phyloP scores from a whole-genome alignment of 2,888 invertebrate genomes.

The Hybos culiciformis region DNA sequence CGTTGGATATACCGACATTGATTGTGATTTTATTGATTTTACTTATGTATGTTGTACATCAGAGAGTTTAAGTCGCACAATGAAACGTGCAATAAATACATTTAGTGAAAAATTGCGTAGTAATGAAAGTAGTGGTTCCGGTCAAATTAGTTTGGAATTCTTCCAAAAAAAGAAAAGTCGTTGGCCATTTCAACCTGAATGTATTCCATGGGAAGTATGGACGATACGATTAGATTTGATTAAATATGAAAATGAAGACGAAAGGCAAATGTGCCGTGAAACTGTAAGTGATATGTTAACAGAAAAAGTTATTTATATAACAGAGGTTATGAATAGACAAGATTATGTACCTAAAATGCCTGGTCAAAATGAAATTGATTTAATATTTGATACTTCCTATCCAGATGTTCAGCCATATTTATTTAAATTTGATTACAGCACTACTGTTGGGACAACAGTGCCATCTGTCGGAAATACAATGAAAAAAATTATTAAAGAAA shows the following conservation, averaged over 20 bases:
- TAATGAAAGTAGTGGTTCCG: slow-evolving; percentile 56
- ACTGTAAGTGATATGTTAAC: slow-evolving; percentile 75
- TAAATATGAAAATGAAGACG: slow-evolving; percentile 71
- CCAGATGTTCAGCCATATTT: slow-evolving; percentile 93
- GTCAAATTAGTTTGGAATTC: slow-evolving; percentile 88
- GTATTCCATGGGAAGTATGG: slow-evolving; percentile 98
- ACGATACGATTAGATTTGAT: slow-evolving; percentile 83
- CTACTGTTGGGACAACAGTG: slow-evolving; percentile 62
- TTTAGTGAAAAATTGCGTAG: slow-evolving; percentile 67
- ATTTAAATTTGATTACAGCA: slow-evolving; percentile 78
- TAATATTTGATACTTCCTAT: slow-evolving; percentile 88
- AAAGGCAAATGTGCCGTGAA: slow-evolving; percentile 75
- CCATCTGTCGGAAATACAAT: slow-evolving; percentile 77
- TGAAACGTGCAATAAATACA: slow-evolving; percentile 60
- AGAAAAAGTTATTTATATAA: slow-evolving; percentile 88
- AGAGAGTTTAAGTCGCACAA: slow-evolving; percentile 52
- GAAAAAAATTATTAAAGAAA: slow-evolving; percentile 77
- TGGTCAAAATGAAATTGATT: slow-evolving; percentile 77
- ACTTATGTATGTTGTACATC: slow-evolving; percentile 94
- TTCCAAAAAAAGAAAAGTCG: slow-evolving; percentile 81
- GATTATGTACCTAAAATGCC: slow-evolving; percentile 96
- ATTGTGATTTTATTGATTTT: slow-evolving; percentile 95
- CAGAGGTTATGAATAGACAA: slow-evolving; percentile 88
- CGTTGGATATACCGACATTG: slow-evolving; percentile 89
- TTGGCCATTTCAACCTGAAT: slow-evolving; percentile 84